Evolutionary conservation across 2,888 invertebrate genomes (phyloP).

Genomic region (Eumerus sabulonum): DNA sequence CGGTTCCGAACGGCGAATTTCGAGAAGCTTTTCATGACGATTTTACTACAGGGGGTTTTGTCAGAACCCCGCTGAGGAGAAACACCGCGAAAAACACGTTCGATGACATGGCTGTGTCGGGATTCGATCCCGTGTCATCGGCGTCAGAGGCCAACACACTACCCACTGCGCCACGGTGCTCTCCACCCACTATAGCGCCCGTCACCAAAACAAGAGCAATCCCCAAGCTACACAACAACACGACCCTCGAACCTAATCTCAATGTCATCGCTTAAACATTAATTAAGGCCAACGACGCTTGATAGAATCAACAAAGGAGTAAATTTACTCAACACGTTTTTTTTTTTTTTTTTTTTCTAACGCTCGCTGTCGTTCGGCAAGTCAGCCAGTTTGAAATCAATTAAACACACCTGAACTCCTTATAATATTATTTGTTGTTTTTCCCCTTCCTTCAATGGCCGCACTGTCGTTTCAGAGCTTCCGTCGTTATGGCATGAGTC

Average conservation of each 20-base stretch:
- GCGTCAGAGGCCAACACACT: too few relatives aligned
- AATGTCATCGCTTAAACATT: slow-evolving; percentile 66
- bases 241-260: slow-evolving; percentile 47
- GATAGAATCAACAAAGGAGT: slow-evolving; percentile 66
- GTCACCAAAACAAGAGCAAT: too few relatives aligned
- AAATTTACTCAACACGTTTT: slow-evolving; percentile 58
- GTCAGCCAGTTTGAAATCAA: slow-evolving; percentile 68
- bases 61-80: too few relatives aligned
- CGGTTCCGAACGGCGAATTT: too few relatives aligned
- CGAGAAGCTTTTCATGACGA: too few relatives aligned
- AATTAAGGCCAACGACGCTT: slow-evolving; percentile 68
- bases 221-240: not conserved
- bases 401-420: slow-evolving; percentile 67
- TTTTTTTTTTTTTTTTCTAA: slow-evolving; percentile 28
- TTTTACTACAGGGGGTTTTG: too few relatives aligned
- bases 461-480: not conserved
- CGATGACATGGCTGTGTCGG: too few relatives aligned
- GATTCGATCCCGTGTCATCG: too few relatives aligned
- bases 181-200: too few relatives aligned
- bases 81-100: too few relatives aligned
- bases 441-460: too few relatives aligned
- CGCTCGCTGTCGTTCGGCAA: slow-evolving; percentile 53
- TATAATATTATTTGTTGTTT: slow-evolving; percentile 15
- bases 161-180: too few relatives aligned
- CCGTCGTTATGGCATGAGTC: not conserved